Evolutionary conservation across 2,113 vertebrate species (phyloP).

Genomic region (Corythaeola cristata): DNA sequence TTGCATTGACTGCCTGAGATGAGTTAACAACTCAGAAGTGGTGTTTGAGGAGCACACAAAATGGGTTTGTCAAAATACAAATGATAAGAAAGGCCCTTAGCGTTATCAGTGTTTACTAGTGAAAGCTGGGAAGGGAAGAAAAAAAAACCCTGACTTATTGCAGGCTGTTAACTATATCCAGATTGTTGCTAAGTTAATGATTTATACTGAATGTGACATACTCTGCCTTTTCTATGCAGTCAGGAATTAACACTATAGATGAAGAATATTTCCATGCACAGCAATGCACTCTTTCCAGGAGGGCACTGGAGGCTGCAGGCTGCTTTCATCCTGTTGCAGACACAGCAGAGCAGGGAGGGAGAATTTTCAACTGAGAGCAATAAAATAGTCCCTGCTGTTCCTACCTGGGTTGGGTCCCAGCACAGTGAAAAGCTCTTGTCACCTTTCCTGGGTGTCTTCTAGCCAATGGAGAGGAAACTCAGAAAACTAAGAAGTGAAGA

Average conservation of each 20-base stretch:
- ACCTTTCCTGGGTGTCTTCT: neutral
- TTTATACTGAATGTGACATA: neutral
- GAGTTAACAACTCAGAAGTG: neutral
- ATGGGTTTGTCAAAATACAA: neutral
- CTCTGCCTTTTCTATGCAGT: neutral
- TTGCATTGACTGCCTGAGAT: neutral
- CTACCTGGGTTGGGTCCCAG: neutral
- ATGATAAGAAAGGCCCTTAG: neutral
- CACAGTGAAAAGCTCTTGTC: neutral
- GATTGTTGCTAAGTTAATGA: neutral
- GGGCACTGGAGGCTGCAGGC: neutral
- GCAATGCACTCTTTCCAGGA: neutral
- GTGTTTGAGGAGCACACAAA: neutral
- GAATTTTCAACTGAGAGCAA: neutral
- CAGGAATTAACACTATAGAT: neutral
- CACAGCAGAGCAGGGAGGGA: neutral
- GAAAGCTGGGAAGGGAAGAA: neutral
- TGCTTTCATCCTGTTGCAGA: neutral
- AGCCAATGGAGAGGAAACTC: neutral
- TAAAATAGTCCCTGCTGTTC: neutral
- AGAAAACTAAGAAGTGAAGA: neutral
- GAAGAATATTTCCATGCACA: neutral
- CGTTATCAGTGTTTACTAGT: neutral
- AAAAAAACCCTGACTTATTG: neutral
- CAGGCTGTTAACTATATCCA: neutral